A percentile compares a stretch with the other conserved stretches of the same genome.
Conservation (phyloP, 2,113 vertebrate genomes). For the Tyrannus savana region DNA sequence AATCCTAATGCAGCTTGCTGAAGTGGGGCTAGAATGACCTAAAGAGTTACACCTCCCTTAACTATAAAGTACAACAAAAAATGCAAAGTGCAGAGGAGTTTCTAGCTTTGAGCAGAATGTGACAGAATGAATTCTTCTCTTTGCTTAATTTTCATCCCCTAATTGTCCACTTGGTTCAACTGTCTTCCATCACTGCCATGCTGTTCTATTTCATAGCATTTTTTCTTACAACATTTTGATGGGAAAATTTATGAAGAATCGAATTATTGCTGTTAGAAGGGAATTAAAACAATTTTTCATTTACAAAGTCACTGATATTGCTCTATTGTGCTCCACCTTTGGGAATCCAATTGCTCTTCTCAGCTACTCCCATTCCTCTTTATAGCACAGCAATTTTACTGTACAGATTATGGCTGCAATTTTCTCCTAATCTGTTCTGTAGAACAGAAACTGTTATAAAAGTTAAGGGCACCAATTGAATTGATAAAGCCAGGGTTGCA, state of each 20-base stretch:
- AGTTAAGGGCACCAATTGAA: slow-evolving; percentile 65
- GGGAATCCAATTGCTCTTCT: slow-evolving; percentile 75
- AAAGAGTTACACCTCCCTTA: slow-evolving; percentile 7
- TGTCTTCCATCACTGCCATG: slow-evolving; percentile 55
- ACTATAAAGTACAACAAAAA: neutral
- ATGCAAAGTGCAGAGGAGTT: slow-evolving; percentile 11
- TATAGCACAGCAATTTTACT: slow-evolving; percentile 75
- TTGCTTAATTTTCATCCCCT: slow-evolving; percentile 58
- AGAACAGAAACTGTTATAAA: slow-evolving; percentile 75
- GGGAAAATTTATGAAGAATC: slow-evolving; percentile 87
- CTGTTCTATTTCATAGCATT: slow-evolving; percentile 69
- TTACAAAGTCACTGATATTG: slow-evolving; percentile 79
- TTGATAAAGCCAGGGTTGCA: slow-evolving; percentile 58
- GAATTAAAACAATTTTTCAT: slow-evolving; percentile 91
- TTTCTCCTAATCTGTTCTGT: slow-evolving; percentile 82
- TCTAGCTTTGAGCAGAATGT: slow-evolving; percentile 1
- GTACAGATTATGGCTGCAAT: slow-evolving; percentile 83
- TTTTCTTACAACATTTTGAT: slow-evolving; percentile 80
- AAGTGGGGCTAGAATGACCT: neutral
- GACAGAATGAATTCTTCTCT: slow-evolving; percentile 22
- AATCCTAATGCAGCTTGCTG: neutral
- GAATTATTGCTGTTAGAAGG: slow-evolving; percentile 84
- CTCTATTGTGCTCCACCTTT: slow-evolving; percentile 81
- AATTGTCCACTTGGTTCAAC: slow-evolving; percentile 64
- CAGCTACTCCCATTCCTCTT: slow-evolving; percentile 79